Evolutionary conservation across 1,140 invertebrate genomes (phyloP).

Genomic region (Glomeris maerens): DNA sequence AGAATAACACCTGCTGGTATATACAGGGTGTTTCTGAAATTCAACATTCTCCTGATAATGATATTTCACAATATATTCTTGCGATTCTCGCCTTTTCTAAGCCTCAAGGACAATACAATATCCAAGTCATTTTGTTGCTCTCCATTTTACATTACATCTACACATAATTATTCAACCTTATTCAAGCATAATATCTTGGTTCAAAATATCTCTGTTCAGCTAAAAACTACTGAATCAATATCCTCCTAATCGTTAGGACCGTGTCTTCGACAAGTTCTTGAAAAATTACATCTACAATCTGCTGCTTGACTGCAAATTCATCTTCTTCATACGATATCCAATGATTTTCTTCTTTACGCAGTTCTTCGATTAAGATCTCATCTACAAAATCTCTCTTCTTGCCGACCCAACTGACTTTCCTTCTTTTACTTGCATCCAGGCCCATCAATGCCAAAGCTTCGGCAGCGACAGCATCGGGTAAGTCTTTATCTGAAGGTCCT

Average conservation of each 20-base stretch:
- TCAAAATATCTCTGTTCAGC: too few relatives aligned
- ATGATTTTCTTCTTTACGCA: conserved; percentile 49
- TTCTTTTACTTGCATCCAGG: conserved; percentile 37
- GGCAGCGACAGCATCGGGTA: conserved; percentile 32
- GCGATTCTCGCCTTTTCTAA: too few relatives aligned
- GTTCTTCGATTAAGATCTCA: conserved; percentile 49
- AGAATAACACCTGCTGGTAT: too few relatives aligned
- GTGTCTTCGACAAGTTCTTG: conserved; percentile 47
- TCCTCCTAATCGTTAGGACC: conserved; percentile 30
- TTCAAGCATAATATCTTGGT: too few relatives aligned
- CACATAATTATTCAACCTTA: too few relatives aligned
- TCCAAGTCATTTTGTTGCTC: too few relatives aligned
- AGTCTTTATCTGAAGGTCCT: not conserved
- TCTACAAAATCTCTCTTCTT: conserved; percentile 58
- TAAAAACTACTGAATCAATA: too few relatives aligned
- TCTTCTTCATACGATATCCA: conserved; percentile 58
- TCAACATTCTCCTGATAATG: too few relatives aligned
- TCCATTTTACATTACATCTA: too few relatives aligned
- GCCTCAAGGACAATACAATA: too few relatives aligned
- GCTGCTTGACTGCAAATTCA: conserved; percentile 50
- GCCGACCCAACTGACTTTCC: conserved; percentile 47
- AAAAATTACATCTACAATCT: conserved; percentile 46
- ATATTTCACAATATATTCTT: too few relatives aligned
- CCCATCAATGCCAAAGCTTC: conserved; percentile 40
- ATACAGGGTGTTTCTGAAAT: too few relatives aligned